phyloP scores from a whole-genome alignment of 2,888 invertebrate species.

The Andricus curvator region DNA sequence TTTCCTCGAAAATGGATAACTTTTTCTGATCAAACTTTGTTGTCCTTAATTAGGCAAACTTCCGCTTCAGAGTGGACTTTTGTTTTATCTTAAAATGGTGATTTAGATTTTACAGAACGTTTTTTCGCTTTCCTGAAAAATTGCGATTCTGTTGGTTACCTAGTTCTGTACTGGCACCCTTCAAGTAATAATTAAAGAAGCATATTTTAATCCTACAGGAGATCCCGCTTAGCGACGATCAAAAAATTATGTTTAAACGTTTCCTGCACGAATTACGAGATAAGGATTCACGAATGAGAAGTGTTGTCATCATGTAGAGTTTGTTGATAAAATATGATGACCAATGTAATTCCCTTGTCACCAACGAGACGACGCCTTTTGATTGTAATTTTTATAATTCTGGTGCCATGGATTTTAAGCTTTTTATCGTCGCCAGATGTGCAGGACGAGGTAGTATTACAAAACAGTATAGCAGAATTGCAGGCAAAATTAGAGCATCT shows the following conservation, averaged over 20 bases:
- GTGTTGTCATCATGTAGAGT: slow-evolving; percentile 53
- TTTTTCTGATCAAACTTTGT: too few relatives aligned
- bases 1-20: too few relatives aligned
- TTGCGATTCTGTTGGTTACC: too few relatives aligned
- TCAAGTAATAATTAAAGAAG: too few relatives aligned
- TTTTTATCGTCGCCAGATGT: slow-evolving; percentile 69
- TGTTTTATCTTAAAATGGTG: too few relatives aligned
- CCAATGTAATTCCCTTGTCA: slow-evolving; percentile 68
- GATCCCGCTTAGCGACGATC: not conserved
- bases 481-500: slow-evolving; percentile 89
- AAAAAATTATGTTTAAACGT: not conserved
- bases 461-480: slow-evolving; percentile 84
- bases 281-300: not conserved
- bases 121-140: too few relatives aligned
- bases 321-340: slow-evolving; percentile 64
- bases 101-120: too few relatives aligned
- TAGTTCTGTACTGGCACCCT: too few relatives aligned
- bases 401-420: slow-evolving; percentile 73
- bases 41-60: too few relatives aligned
- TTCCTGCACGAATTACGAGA: not conserved
- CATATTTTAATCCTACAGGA: not conserved
- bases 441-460: slow-evolving; percentile 57
- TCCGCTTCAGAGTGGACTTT: too few relatives aligned
- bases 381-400: slow-evolving; percentile 66
- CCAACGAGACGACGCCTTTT: slow-evolving; percentile 70